phyloP scores from a whole-genome alignment of 1,140 invertebrate genomes.

The Mamestra configurata region DNA sequence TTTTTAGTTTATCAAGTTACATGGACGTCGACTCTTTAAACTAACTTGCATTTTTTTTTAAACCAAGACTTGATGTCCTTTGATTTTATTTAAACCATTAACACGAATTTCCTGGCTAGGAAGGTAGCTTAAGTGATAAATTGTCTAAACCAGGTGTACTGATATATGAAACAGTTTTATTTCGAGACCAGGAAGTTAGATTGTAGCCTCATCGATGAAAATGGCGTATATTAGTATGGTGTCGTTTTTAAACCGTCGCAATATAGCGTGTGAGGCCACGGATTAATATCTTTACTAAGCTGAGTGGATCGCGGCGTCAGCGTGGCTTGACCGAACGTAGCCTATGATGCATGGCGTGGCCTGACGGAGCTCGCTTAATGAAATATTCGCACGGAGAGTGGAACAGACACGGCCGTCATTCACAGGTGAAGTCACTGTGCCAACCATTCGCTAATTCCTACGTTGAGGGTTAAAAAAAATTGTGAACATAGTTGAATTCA shows the following conservation, averaged over 20 bases:
- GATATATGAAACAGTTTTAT: conserved; percentile 2
- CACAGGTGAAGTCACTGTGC: conserved; percentile 74
- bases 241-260: conserved; percentile 44
- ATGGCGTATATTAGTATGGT: conserved; percentile 29
- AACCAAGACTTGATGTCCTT: too few species aligned
- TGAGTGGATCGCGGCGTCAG: conserved; percentile 79
- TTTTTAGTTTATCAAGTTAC: conserved; percentile 50
- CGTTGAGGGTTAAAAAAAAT: not conserved
- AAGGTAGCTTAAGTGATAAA: not conserved
- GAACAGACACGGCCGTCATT: conserved; percentile 80
- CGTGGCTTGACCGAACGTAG: conserved; percentile 70
- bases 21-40: not conserved
- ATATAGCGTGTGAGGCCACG: conserved; percentile 47
- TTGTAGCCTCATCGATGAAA: conserved; percentile 29
- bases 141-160: not conserved
- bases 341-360: conserved; percentile 76
- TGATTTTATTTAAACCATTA: not conserved
- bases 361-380: conserved; percentile 79
- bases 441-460: conserved; percentile 61
- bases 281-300: conserved; percentile 84
- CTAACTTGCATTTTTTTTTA: not conserved
- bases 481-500: too few species aligned
- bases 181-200: conserved; percentile 15
- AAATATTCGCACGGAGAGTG: conserved; percentile 84
- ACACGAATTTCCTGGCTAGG: not conserved